Conservation (phyloP, 1,140 invertebrate genomes). For the Drosophila aff. region DNA sequence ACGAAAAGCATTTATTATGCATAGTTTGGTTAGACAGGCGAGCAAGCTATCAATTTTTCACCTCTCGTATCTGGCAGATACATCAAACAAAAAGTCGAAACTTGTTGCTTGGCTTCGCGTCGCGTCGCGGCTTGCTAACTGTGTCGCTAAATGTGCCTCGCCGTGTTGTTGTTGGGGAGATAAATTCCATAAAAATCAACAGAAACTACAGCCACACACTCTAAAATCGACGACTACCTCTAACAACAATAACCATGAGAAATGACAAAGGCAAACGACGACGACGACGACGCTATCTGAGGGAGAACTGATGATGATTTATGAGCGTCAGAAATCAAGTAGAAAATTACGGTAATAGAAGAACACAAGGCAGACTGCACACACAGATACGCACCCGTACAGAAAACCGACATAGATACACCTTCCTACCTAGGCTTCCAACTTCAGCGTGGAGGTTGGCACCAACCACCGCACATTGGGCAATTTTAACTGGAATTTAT, state of each 20-base stretch:
- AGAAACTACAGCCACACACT: constrained; percentile 37
- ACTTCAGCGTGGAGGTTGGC: constrained; percentile 1
- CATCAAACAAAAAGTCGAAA: constrained; percentile 69
- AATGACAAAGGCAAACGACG: constrained; percentile 49
- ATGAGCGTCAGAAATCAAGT: constrained; percentile 84
- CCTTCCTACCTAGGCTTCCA: constrained; percentile 30
- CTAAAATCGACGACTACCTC: constrained; percentile 71
- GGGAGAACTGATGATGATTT: constrained; percentile 81
- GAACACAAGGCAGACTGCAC: constrained; percentile 56
- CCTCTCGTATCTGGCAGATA: constrained; percentile 74
- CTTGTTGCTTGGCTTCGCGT: constrained; percentile 33
- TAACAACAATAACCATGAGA: constrained; percentile 52
- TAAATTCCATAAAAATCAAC: constrained; percentile 73
- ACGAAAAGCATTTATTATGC: constrained; percentile 79
- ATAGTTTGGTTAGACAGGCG: constrained; percentile 75
- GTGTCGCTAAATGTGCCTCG: constrained; percentile 73
- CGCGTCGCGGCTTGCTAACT: constrained; percentile 65
- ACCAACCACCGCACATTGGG: constrained; percentile 35
- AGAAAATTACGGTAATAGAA: constrained; percentile 83
- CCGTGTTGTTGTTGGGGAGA: constrained; percentile 49
- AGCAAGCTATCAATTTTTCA: constrained; percentile 80
- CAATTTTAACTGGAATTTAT: constrained; percentile 70
- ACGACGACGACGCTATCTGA: constrained; percentile 61
- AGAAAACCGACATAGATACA: constrained; percentile 22
- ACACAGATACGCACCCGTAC: not conserved